These are phyloP conservation scores for Dilophus febrilis DNA, from an alignment of 2,888 invertebrate species.

Conservation along the genomic window DNA sequence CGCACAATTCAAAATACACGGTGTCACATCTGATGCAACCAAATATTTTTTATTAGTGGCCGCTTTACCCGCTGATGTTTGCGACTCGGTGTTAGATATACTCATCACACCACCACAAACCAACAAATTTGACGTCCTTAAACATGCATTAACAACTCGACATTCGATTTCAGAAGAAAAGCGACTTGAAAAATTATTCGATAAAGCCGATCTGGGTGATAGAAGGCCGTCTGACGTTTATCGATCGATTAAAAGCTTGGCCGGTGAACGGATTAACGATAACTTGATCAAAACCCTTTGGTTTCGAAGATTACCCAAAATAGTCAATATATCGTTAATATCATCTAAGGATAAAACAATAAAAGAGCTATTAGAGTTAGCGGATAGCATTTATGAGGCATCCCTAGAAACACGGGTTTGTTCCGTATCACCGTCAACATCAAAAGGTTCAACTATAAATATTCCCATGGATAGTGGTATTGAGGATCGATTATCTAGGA, in stretches of 20 bases:
- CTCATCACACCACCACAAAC: not conserved
- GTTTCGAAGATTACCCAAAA: not conserved
- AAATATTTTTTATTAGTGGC: not conserved
- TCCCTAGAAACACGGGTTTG: not conserved
- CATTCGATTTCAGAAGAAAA: not conserved
- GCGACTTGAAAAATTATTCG: not conserved
- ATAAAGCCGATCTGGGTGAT: not conserved
- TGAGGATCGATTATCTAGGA: no score
- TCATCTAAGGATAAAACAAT: not conserved
- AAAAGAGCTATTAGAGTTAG: not conserved
- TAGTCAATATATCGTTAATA: not conserved
- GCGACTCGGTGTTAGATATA: not conserved
- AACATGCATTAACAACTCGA: not conserved
- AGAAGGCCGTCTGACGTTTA: not conserved
- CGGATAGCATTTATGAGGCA: not conserved
- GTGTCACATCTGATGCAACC: not conserved
- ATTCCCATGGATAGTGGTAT: no score
- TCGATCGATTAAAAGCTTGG: not conserved
- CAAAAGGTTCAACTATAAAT: no score
- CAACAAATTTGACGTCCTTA: not conserved
- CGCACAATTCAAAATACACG: not conserved
- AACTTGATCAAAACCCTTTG: not conserved
- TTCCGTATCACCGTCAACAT: not conserved
- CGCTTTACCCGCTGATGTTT: not conserved
- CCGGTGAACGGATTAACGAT: not conserved